These are phyloP conservation scores for Miltochrista miniata DNA, from an alignment of 2,888 invertebrate genomes.

Conservation along the genomic window DNA sequence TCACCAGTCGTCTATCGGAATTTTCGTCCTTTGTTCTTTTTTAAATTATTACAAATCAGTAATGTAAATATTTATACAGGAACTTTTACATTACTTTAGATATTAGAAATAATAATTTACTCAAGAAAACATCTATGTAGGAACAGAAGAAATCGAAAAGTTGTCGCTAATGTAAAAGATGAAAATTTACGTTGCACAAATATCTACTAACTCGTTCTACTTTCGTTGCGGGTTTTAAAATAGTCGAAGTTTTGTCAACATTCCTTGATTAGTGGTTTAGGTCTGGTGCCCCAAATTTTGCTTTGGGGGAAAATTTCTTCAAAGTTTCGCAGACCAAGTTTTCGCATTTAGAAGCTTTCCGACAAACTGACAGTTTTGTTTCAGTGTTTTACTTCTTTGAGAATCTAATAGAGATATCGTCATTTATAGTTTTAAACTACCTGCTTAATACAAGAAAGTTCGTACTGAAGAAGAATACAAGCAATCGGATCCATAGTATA, in stretches of 20 bases:
- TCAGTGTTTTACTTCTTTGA: neutral
- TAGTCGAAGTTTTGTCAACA: constrained; percentile 31
- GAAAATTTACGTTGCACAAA: constrained; percentile 17
- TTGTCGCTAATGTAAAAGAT: constrained; percentile 7
- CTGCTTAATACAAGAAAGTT: neutral
- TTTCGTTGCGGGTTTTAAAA: constrained; percentile 17
- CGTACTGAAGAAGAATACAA: neutral
- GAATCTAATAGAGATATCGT: too few relatives aligned
- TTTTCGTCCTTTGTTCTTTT: too few relatives aligned
- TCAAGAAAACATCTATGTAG: too few relatives aligned
- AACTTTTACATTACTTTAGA: too few relatives aligned
- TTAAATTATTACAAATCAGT: too few relatives aligned
- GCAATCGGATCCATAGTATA: too few relatives aligned
- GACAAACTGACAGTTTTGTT: constrained; percentile 26
- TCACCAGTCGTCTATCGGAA: too few relatives aligned
- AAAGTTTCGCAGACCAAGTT: constrained; percentile 24
- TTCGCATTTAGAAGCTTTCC: constrained; percentile 25
- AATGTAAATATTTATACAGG: too few relatives aligned
- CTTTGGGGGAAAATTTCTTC: constrained; percentile 28
- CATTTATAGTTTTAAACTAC: neutral
- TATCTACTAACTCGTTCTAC: constrained; percentile 17
- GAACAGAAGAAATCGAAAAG: too few relatives aligned
- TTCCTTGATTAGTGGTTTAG: constrained; percentile 33
- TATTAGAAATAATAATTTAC: too few relatives aligned
- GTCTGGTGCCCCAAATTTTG: constrained; percentile 27